Evolutionary conservation across 2,113 vertebrate species (phyloP), one percentile per base, ranked within the genome.

Genomic region (Cryptoleucopteryx plumbea): DNA sequence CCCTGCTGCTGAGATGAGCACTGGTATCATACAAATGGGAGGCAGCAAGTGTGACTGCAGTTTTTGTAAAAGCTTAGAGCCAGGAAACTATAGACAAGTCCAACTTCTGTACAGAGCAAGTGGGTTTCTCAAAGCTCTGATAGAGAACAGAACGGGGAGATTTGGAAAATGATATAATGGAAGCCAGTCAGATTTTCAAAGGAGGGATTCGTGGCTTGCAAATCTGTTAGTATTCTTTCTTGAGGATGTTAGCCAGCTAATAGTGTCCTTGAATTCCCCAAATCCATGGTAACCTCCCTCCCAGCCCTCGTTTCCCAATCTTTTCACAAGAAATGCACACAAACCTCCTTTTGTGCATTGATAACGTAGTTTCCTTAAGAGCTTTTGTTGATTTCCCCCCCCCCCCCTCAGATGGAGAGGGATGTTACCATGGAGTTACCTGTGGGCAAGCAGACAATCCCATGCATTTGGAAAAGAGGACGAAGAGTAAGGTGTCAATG

Each of bases 401-500:
- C n/a, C n/a, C n/a, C n/a, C 50, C 27, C 52, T 52, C 80, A 50
- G 85, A 36, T 0, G 26, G 52, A 83, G 77, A 84, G 77, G 50
- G 83, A 93, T 78, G 95, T 95, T 97, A 94, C 96, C 93, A 96
- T 96, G 94, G 94, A 91, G 88, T 96, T 94, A 94, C 94, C 91
- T 92, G 66, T 29, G 47, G 91, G 81, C 6, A 16, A 74, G 45
- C 72, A 82, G 80, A 23, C 42, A 42, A 29, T 22, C 50, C 86
- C 77, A 1, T 77, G 80, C 59, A 1, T 83, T 63, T 11, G 55
- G 55, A 31, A 73, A 32, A 80, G 32, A n/a, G 67, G 86, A 53
- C 9, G 55, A 45, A 70, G 80, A 92, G 82, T 59, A 68, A 65
- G 40, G 62, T 68, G 67, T 27, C 62, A 55, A 1, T 47, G n/a